phyloP scores from a whole-genome alignment of 1,140 invertebrate genomes.

The Delia radicum region DNA sequence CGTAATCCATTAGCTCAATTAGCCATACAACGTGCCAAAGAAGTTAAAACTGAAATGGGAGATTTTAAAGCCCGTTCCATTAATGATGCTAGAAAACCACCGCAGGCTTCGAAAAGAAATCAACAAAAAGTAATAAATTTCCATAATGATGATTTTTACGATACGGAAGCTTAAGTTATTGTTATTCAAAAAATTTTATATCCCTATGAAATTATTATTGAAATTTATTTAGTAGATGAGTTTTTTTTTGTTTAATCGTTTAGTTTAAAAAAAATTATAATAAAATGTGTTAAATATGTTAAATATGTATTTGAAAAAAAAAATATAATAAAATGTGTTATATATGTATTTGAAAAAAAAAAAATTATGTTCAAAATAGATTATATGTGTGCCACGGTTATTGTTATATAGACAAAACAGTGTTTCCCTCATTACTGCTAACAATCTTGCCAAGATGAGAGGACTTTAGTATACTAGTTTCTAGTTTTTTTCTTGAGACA shows the following conservation, averaged over 20 bases:
- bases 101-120: too few species aligned
- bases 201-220: neutral
- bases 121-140: neutral
- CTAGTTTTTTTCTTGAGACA: too few species aligned
- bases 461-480: too few species aligned
- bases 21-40: slow-evolving; percentile 8
- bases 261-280: neutral
- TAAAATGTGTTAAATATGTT: too few species aligned
- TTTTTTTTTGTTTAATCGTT: neutral
- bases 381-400: too few species aligned
- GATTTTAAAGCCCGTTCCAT: slow-evolving; percentile 3
- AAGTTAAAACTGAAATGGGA: neutral
- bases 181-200: neutral
- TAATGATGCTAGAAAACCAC: neutral
- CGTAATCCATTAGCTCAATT: slow-evolving; percentile 23
- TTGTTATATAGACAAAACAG: too few species aligned
- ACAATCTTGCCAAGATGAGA: too few species aligned
- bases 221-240: neutral
- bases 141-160: neutral
- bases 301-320: too few species aligned
- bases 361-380: too few species aligned
- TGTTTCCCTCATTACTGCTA: too few species aligned
- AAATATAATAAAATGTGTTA: too few species aligned
- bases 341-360: too few species aligned
- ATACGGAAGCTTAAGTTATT: neutral